Evolutionary conservation across 2,888 invertebrate species (phyloP).

Genomic region (Margaritifera margaritifera): DNA sequence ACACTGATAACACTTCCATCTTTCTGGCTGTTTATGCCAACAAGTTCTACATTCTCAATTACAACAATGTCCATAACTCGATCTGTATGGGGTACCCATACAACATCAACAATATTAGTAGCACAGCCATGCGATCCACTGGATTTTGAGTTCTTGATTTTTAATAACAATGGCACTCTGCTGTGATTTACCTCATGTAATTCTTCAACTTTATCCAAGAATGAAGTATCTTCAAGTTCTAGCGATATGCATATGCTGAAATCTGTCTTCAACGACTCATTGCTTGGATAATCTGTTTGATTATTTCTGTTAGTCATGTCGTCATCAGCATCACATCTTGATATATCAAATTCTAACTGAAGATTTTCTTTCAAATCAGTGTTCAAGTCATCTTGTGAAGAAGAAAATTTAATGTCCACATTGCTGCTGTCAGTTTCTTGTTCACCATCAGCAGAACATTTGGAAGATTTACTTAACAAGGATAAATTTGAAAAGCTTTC

Average conservation of each 20-base stretch:
- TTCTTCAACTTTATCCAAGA: not conserved
- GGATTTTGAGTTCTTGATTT: conserved; percentile 4
- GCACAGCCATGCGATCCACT: not conserved
- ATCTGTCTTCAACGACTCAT: conserved; percentile 1
- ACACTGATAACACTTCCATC: conserved; percentile 33
- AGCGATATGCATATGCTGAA: no score
- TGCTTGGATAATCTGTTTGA: not conserved
- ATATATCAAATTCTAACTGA: not conserved
- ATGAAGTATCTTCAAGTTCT: no score
- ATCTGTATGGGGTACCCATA: conserved; percentile 24
- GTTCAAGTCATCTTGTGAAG: not conserved
- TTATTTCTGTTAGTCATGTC: not conserved
- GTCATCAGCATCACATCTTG: conserved; percentile 1
- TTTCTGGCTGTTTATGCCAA: conserved; percentile 15
- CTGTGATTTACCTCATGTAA: conserved; percentile 2
- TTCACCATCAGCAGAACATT: conserved; percentile 5
- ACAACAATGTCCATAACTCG: conserved; percentile 21
- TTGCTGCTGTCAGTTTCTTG: not conserved
- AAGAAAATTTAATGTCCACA: conserved; percentile 1
- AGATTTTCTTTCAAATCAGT: not conserved
- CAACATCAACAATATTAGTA: conserved; percentile 18
- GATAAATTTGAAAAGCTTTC: conserved; percentile 39
- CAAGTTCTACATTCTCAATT: conserved; percentile 33
- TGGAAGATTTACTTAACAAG: conserved; percentile 34
- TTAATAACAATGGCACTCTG: conserved; percentile 2